Evolutionary conservation across 2,797 vertebrate genomes (phyloP), one percentile per base, ranked within the genome.

Genomic region (Sebastes glaucus): DNA sequence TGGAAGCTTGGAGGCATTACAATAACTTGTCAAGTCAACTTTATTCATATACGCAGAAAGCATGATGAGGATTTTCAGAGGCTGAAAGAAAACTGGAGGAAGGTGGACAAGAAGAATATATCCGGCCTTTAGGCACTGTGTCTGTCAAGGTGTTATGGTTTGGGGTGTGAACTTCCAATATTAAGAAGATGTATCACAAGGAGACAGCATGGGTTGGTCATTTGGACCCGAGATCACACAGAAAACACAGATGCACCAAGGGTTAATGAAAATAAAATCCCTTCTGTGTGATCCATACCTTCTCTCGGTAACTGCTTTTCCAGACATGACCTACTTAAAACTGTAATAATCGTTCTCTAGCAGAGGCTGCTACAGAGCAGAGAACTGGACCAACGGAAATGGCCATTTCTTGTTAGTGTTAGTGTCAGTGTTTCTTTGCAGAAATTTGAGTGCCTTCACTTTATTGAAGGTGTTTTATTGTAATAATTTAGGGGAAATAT

Each of bases 281-380:
- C 32, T 42, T 72, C 55, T 70, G 27, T 60, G n/a, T 62, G 61
- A 22, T 64, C 63, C 55, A 59, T 78, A 85, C 49, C 4, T 53
- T 74, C n/a, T 16, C 53, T 56, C 25, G 46, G 28, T 66, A 86
- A 88, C 11, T 66, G 62, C 62, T 81, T 88, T 89, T 84, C 80
- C 81, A 88, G 78, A 82, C 46, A 7, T 88, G 77, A 89, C 86
- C 86, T 80, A 89, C 73, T 90, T 92, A 63, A 71, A 72, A 67
- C 6, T 11, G 30, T 28, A 38, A 68, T 67, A 78, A 42, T 18
- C 27, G 4, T 25, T 28, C 57, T 65, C 49, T 25, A 52, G 70
- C 35, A 60, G 32, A 23, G 11, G 52, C 66, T 25, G 30, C 59
- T 28, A 22, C 33, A 38, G 30, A 79, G 59, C 55, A 38, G 55